Evolutionary conservation across 1,140 invertebrate genomes (phyloP).

Genomic region (Trinorchestia longiramus): DNA sequence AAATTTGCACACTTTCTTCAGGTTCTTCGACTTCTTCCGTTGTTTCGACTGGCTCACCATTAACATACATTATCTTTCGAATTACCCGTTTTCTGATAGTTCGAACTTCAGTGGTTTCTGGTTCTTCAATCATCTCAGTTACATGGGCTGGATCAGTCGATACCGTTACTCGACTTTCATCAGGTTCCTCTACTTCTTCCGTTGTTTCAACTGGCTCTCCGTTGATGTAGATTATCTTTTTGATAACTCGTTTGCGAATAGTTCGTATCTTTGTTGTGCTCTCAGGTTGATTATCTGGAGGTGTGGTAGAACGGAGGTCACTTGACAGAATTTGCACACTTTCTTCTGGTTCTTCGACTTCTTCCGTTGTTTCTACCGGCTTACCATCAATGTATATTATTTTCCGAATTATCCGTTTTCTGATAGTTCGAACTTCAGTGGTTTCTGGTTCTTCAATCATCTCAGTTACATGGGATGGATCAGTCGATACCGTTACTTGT

Average conservation of each 20-base stretch:
- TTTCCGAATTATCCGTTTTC: conserved; percentile 54
- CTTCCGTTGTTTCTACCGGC: conserved; percentile 58
- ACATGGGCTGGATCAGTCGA: not conserved
- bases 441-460: conserved; percentile 75
- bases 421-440: conserved; percentile 42
- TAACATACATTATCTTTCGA: conserved; percentile 55
- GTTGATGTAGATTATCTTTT: conserved; percentile 58
- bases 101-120: conserved; percentile 72
- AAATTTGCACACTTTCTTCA: conserved; percentile 12
- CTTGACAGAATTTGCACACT: not conserved
- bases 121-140: conserved; percentile 70
- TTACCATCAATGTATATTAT: conserved; percentile 57
- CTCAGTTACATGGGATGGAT: not conserved
- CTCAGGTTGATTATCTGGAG: conserved; percentile 29
- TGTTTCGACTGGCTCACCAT: conserved; percentile 58
- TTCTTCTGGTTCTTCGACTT: conserved; percentile 59
- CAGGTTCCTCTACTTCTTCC: conserved; percentile 56
- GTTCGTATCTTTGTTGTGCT: conserved; percentile 46
- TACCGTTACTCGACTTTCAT: not conserved
- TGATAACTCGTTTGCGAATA: conserved; percentile 56
- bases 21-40: conserved; percentile 60
- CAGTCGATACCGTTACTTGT: not conserved
- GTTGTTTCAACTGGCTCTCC: conserved; percentile 59
- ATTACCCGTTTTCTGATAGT: conserved; percentile 54
- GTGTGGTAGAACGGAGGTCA: not conserved